phyloP scores from a whole-genome alignment of 30 jellyfish, hydroid and myxozoan genomes.

The Rhopilema esculentum region DNA sequence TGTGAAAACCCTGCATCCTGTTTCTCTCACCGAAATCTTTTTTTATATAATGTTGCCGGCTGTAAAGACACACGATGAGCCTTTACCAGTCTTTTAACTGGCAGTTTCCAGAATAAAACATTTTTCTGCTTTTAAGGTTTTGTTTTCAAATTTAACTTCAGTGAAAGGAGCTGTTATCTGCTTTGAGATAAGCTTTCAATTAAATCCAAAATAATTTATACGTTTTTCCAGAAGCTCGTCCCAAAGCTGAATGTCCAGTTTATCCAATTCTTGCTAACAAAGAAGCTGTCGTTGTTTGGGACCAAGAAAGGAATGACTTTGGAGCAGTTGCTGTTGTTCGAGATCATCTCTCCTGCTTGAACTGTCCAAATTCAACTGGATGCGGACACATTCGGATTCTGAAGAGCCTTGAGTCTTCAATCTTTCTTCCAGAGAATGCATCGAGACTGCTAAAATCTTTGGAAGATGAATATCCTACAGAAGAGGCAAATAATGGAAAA shows the following conservation, averaged over 20 bases:
- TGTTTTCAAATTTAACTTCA: not conserved
- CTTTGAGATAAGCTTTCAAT: not conserved
- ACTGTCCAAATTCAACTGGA: not conserved
- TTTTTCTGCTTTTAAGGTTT: too few relatives aligned
- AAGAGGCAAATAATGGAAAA: too few relatives aligned
- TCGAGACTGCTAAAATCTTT: not conserved
- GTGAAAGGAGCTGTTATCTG: not conserved
- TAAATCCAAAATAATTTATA: too few relatives aligned
- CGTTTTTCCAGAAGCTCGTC: not conserved
- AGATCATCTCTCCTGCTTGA: not conserved
- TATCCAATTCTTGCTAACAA: not conserved
- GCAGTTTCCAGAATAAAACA: too few relatives aligned
- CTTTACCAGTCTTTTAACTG: too few relatives aligned
- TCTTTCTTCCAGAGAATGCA: not conserved
- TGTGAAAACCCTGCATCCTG: too few relatives aligned
- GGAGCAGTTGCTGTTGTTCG: conserved; percentile 6
- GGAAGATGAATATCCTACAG: too few relatives aligned
- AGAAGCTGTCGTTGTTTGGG: not conserved
- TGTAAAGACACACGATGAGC: too few relatives aligned
- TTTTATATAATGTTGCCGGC: too few relatives aligned
- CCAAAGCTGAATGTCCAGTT: not conserved
- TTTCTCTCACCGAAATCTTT: too few relatives aligned
- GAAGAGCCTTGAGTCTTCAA: not conserved
- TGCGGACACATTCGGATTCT: not conserved
- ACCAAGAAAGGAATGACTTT: conserved; percentile 3